Evolutionary conservation across 2,797 vertebrate species (phyloP).

Genomic region (Sciurus carolinensis): DNA sequence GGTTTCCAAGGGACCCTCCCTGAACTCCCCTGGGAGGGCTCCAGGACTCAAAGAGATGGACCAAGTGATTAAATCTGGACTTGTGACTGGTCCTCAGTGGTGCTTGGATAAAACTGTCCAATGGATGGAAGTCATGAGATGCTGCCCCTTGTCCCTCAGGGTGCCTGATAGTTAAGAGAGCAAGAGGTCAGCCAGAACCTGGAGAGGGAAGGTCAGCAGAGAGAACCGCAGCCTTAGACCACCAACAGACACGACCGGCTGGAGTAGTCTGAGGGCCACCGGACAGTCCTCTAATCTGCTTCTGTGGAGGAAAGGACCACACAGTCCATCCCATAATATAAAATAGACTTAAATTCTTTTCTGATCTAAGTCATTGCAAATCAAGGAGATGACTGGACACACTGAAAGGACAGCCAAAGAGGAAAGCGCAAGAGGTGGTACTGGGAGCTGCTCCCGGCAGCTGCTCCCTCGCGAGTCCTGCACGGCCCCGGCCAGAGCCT

Average conservation of each 20-base stretch:
- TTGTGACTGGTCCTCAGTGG: neutral
- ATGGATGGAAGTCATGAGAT: neutral
- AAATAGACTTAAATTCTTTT: neutral
- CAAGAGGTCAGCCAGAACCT: neutral
- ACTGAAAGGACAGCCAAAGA: neutral
- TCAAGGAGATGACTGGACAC: neutral
- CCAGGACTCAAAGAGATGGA: neutral
- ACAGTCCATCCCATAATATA: neutral
- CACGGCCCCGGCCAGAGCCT: neutral
- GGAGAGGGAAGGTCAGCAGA: too few relatives aligned
- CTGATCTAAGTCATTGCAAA: neutral
- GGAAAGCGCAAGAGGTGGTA: neutral
- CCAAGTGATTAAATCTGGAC: neutral
- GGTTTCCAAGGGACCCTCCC: neutral
- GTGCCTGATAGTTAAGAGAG: rapidly evolving
- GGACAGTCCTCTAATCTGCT: neutral
- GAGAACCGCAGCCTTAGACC: rapidly evolving
- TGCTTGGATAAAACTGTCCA: neutral
- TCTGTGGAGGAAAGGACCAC: neutral
- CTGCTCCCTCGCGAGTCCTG: neutral
- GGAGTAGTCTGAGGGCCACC: neutral
- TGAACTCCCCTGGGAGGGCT: neutral
- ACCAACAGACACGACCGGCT: neutral
- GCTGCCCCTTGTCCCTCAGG: neutral
- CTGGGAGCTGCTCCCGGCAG: neutral